A percentile compares a stretch with the other conserved stretches of the same genome.
phyloP scores from a whole-genome alignment of 2,888 invertebrate genomes.

The Listrodromus nycthemerus region DNA sequence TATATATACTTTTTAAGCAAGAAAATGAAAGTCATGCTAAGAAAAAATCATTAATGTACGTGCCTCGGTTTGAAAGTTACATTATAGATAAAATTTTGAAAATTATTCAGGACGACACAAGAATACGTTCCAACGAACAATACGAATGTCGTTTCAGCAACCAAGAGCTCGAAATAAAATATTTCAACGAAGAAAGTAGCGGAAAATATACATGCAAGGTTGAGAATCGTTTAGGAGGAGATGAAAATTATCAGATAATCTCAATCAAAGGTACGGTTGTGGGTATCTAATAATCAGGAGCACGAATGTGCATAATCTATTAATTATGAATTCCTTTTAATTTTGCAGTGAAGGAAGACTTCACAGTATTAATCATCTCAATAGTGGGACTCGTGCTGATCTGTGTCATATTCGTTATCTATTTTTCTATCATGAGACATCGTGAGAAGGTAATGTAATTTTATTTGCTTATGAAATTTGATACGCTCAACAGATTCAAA shows the following conservation, averaged over 20 bases:
- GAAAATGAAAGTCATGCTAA: no score
- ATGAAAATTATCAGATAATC: constrained; percentile 82
- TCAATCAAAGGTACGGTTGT: constrained; percentile 85
- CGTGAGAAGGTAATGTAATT: constrained; percentile 81
- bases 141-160: constrained; percentile 79
- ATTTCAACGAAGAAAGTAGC: constrained; percentile 86
- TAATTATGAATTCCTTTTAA: constrained; percentile 46
- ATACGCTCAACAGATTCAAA: no score
- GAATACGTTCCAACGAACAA: constrained; percentile 76
- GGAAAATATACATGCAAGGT: constrained; percentile 87
- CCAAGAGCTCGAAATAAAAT: constrained; percentile 85
- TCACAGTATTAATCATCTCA: constrained; percentile 75
- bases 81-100: not conserved
- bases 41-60: not conserved
- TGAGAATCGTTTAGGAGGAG: constrained; percentile 85
- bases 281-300: not conserved
- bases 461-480: not conserved
- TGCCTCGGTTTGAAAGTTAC: not conserved
- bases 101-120: constrained; percentile 74
- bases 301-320: not conserved
- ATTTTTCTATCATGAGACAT: constrained; percentile 79
- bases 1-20: no score
- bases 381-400: constrained; percentile 74
- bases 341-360: constrained; percentile 81
- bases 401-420: constrained; percentile 76